A percentile compares a stretch with the other conserved stretches of the same genome.
phyloP scores from a whole-genome alignment of 2,113 vertebrate genomes.

The Apeltes quadracus region DNA sequence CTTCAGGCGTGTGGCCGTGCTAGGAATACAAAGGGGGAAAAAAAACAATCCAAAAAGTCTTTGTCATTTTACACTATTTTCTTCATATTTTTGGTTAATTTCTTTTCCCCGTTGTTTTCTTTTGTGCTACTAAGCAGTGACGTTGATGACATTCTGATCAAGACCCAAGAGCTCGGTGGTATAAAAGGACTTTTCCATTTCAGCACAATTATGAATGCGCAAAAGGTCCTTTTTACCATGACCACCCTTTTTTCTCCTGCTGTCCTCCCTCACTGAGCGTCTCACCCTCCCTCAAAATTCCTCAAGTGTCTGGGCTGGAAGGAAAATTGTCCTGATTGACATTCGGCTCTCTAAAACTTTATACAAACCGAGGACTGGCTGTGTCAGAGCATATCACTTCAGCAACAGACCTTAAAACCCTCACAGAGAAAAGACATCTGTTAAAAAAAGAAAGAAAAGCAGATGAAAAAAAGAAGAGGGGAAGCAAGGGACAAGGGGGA shows the following conservation, averaged over 20 bases:
- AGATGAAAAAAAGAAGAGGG: conserved; percentile 36
- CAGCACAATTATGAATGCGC: conserved; percentile 32
- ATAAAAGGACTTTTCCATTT: conserved; percentile 11
- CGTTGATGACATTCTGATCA: conserved; percentile 3
- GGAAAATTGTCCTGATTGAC: conserved; percentile 80
- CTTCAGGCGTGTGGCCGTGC: background rate
- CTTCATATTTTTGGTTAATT: background rate
- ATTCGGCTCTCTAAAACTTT: conserved; percentile 75
- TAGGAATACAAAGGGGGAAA: background rate
- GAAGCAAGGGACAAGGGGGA: conserved; percentile 42
- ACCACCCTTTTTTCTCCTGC: conserved; percentile 34
- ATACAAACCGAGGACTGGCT: conserved; percentile 66
- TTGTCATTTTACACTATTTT: background rate
- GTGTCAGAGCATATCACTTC: conserved; percentile 76
- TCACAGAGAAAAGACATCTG: conserved; percentile 68
- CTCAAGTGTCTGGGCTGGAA: conserved; percentile 72
- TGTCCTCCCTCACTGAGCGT: conserved; percentile 51
- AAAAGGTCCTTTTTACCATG: conserved; percentile 38
- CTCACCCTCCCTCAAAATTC: conserved; percentile 76
- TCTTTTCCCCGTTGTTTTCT: background rate
- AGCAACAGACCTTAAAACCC: conserved; percentile 71
- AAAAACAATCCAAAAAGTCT: background rate
- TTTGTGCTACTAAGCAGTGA: background rate
- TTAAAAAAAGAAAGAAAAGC: conserved; percentile 59
- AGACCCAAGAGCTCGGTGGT: background rate